A percentile compares a stretch with the other conserved stretches of the same genome.
These are phyloP conservation scores for Crenichthys baileyi DNA, from an alignment of 2,797 vertebrate species.

Conservation along the genomic window DNA sequence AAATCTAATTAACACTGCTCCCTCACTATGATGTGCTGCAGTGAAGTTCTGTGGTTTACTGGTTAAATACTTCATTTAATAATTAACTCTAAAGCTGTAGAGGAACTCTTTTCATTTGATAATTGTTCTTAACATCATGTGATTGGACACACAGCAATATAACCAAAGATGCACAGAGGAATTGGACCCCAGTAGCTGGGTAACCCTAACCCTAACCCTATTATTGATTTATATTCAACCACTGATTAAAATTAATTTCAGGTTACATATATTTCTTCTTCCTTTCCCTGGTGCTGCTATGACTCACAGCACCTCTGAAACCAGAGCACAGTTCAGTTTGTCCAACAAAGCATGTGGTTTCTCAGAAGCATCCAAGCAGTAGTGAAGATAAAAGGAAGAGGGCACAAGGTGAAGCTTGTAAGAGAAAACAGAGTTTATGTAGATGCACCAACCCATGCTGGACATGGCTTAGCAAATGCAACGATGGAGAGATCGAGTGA, in stretches of 20 bases:
- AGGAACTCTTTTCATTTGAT: background rate
- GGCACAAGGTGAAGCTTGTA: background rate
- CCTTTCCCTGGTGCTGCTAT: too few species aligned
- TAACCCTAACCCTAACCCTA: background rate
- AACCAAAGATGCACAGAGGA: background rate
- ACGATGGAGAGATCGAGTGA: slow-evolving; percentile 32
- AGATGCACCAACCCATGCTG: slow-evolving; percentile 19
- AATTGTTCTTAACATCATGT: background rate
- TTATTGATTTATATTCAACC: background rate
- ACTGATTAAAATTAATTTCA: background rate
- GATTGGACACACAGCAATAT: background rate
- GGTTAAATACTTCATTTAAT: background rate
- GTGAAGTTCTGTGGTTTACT: background rate
- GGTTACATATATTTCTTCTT: background rate
- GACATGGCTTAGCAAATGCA: slow-evolving; percentile 22
- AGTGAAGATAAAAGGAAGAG: background rate
- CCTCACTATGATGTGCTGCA: background rate
- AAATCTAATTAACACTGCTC: background rate
- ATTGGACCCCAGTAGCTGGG: background rate
- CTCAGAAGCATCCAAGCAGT: background rate
- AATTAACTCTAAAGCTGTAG: background rate
- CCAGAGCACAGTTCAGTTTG: too few species aligned
- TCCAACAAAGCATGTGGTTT: background rate
- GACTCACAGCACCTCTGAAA: too few species aligned
- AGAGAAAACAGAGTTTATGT: background rate